A percentile compares a stretch with the other conserved stretches of the same genome.
These are phyloP conservation scores for Setophaga petechia DNA, from an alignment of 2,113 vertebrate genomes.

Conservation along the genomic window DNA sequence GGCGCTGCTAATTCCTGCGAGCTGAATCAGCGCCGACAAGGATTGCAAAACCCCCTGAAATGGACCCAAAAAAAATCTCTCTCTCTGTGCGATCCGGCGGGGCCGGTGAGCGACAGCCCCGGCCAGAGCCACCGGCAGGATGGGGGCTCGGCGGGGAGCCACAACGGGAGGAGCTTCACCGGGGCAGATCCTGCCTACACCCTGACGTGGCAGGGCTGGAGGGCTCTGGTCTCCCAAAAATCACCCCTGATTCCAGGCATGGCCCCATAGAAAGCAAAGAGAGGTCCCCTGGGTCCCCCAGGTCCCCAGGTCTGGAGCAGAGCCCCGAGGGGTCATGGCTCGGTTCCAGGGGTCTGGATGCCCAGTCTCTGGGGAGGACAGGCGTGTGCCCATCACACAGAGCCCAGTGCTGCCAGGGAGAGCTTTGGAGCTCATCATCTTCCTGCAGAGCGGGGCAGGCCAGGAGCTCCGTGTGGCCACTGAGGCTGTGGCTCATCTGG, in stretches of 20 bases:
- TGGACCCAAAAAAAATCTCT: background rate
- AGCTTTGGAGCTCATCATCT: background rate
- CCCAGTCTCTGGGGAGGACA: background rate
- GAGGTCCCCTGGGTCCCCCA: background rate
- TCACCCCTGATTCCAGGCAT: background rate
- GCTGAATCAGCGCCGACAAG: slow-evolving; percentile 21
- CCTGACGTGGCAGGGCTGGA: background rate
- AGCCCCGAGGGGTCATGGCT: background rate
- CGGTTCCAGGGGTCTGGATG: fast-evolving
- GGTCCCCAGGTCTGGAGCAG: fast-evolving
- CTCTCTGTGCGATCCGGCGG: fast-evolving
- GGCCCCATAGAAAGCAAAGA: background rate
- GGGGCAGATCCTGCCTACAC: background rate
- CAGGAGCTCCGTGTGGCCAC: fast-evolving
- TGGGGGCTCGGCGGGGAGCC: background rate
- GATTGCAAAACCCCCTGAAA: slow-evolving; percentile 58
- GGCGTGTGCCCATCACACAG: background rate
- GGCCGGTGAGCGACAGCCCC: background rate
- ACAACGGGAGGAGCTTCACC: background rate
- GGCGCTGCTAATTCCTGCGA: background rate
- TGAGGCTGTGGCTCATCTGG: slow-evolving; percentile 57
- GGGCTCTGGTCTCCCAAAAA: background rate
- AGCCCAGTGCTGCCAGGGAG: background rate
- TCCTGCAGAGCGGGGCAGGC: background rate
- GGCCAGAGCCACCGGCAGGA: background rate